Evolutionary conservation across 1,140 invertebrate genomes (phyloP), one percentile per base, ranked within the genome.

Genomic region (Hycleus phaleratus): DNA sequence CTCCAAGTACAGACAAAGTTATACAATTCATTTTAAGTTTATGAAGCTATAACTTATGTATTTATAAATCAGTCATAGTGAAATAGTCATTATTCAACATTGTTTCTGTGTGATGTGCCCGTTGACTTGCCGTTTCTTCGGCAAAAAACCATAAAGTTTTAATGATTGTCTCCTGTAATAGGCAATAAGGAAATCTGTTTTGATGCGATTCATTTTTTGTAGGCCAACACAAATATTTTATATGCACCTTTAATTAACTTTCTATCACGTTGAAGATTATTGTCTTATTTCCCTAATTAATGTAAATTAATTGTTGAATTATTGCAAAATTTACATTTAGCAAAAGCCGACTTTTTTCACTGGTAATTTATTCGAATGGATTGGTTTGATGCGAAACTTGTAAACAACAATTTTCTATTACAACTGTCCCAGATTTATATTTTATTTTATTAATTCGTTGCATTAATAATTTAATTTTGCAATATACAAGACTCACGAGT

Each of bases 51-150:
- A 68, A 66, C 47, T 68, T 50, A 62, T 56, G 47, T 49, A 56
- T 44, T 53, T 65, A 62, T 67, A 67, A 67, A 65, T 67, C 63
- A 65, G 58, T 65, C 61, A 60, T 32, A 58, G 56, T 38, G 57
- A 64, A 66, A 59, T 60, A 48, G 61, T 57, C 57, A 58, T 68
- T 66, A 68, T 55, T 68, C 60, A 64, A 68, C 66, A 68, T 64
- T 66, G 66, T 68, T 66, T 68, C 66, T 68, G 50, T 32, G 32
- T 68, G 66, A 66, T 66, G 64, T 51, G 60, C 60, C 54, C 48
- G 51, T 65, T 32, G 42, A 40, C 45, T 50, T 25, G 57, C 39
- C 56, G 51, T 60, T 56, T 60, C 50, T 56, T 55, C 56, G 50
- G n/a, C 52, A 46, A 32, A 18, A 18, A 18, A 45, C 50, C 53